phyloP scores from a whole-genome alignment of 92 coral and sea anemone species.

The Palythoa grandis region DNA sequence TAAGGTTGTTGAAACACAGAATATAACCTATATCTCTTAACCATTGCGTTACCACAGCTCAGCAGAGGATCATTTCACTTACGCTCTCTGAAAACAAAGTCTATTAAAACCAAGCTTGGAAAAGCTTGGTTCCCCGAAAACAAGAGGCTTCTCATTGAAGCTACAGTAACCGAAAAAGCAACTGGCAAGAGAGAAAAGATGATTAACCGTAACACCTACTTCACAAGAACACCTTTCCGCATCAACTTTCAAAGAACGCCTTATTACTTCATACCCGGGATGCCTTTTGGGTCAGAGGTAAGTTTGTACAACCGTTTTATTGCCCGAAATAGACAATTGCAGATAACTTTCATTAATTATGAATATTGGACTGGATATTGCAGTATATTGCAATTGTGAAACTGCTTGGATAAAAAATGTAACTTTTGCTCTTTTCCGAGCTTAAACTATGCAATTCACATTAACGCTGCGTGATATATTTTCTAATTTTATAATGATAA shows the following conservation, averaged over 20 bases:
- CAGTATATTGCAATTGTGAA: no score
- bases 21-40: not conserved
- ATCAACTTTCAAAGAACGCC: constrained; percentile 76
- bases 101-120: constrained; percentile 25
- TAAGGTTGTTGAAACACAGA: no score
- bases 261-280: constrained; percentile 82
- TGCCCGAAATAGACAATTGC: no score
- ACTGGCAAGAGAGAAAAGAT: constrained; percentile 75
- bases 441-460: no score
- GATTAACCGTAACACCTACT: constrained; percentile 67
- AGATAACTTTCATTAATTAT: no score
- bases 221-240: constrained; percentile 76
- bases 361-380: no score
- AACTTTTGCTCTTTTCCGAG: no score
- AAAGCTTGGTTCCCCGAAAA: constrained; percentile 86
- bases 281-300: constrained; percentile 88
- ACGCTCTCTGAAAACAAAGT: constrained; percentile 8
- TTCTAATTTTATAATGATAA: no score
- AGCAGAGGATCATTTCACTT: constrained; percentile 24
- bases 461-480: no score
- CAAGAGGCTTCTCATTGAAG: constrained; percentile 71
- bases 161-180: constrained; percentile 71
- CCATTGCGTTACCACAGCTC: not conserved
- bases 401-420: no score
- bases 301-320: not conserved